These are phyloP conservation scores for Heliconius aoede DNA, from an alignment of 2,888 invertebrate species.

Conservation along the genomic window DNA sequence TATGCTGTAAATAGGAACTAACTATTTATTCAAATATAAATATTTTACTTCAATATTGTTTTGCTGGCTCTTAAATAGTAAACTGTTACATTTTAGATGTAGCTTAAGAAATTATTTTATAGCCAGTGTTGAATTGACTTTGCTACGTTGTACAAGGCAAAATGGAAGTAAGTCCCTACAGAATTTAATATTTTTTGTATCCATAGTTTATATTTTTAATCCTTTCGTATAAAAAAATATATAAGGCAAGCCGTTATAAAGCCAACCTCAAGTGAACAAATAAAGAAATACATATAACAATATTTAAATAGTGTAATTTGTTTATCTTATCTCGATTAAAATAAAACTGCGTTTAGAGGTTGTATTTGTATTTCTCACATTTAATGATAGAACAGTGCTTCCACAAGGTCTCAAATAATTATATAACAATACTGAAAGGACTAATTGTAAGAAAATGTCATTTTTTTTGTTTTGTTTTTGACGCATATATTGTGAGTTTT, in stretches of 20 bases:
- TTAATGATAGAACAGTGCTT: background rate
- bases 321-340: slow-evolving; percentile 35
- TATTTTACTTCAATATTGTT: slow-evolving; percentile 10
- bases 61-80: background rate
- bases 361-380: slow-evolving; percentile 10
- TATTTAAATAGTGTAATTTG: background rate
- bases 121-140: background rate
- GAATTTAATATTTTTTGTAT: no score
- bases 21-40: background rate
- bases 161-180: background rate
- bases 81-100: background rate
- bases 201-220: no score
- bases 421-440: background rate
- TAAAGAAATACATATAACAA: no score
- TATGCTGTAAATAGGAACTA: background rate
- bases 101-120: background rate
- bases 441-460: background rate
- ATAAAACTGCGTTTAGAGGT: background rate
- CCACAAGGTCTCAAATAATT: background rate
- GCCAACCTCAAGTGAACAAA: no score
- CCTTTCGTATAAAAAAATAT: no score
- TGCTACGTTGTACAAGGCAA: background rate
- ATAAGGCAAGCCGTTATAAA: no score
- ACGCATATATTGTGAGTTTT: no score
- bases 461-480: no score